These are phyloP conservation scores for Thysanoteuthis rhombus DNA, from an alignment of 2,888 invertebrate genomes.

Conservation along the genomic window DNA sequence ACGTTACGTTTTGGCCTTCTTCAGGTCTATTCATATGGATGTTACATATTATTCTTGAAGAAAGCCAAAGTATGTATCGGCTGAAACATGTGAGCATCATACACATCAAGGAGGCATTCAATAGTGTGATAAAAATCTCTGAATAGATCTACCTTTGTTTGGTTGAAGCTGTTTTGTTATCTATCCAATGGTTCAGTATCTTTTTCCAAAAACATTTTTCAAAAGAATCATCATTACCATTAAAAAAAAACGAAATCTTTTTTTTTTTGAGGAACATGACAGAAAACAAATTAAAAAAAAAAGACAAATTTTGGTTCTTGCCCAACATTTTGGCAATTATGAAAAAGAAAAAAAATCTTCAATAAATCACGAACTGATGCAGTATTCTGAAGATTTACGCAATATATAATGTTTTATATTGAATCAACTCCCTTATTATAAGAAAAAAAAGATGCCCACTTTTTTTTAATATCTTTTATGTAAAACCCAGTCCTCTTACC, in stretches of 20 bases:
- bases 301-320: neutral
- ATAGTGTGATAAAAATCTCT: no score
- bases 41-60: no score
- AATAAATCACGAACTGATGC: neutral
- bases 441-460: neutral
- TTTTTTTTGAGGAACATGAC: neutral
- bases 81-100: no score
- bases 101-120: no score
- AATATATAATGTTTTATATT: neutral
- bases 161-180: neutral
- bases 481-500: neutral
- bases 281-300: no score
- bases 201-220: neutral
- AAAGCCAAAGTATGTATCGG: no score
- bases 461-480: neutral
- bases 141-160: neutral
- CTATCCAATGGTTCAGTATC: neutral
- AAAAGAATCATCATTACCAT: neutral
- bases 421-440: neutral
- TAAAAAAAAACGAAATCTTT: neutral
- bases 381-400: neutral
- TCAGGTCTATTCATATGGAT: no score
- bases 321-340: neutral
- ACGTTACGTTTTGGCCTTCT: no score
- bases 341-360: neutral